Evolutionary conservation across 2,797 vertebrate genomes (phyloP).

Genomic region (Apogon talboti): DNA sequence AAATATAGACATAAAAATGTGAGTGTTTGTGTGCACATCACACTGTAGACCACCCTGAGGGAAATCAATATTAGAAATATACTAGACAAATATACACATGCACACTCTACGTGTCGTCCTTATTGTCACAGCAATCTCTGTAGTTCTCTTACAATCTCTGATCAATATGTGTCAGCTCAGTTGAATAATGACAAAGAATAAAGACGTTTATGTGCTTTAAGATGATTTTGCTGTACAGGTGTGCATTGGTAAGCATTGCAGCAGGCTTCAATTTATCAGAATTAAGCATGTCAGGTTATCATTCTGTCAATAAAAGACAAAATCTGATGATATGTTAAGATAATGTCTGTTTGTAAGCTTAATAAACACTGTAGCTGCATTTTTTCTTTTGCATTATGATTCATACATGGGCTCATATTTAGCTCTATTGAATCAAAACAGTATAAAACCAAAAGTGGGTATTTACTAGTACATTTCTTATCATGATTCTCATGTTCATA

Average conservation of each 20-base stretch:
- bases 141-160: constrained; percentile 10
- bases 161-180: constrained; percentile 29
- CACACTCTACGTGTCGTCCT: not conserved
- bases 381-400: not conserved
- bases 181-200: constrained; percentile 8
- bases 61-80: constrained; percentile 18
- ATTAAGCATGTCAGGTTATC: constrained; percentile 9
- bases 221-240: not conserved
- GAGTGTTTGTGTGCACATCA: constrained; percentile 1
- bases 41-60: constrained; percentile 5
- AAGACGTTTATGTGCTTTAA: constrained; percentile 7
- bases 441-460: not conserved
- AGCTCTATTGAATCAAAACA: not conserved
- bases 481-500: no score
- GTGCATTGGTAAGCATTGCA: not conserved
- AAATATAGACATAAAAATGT: constrained; percentile 11
- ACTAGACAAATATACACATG: constrained; percentile 4
- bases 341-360: not conserved
- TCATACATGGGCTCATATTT: not conserved
- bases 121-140: constrained; percentile 12
- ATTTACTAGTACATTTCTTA: no score
- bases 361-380: not conserved
- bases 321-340: not conserved
- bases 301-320: not conserved
- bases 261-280: not conserved